phyloP scores from a whole-genome alignment of 2,888 invertebrate species.

The Osedax fenrisi region DNA sequence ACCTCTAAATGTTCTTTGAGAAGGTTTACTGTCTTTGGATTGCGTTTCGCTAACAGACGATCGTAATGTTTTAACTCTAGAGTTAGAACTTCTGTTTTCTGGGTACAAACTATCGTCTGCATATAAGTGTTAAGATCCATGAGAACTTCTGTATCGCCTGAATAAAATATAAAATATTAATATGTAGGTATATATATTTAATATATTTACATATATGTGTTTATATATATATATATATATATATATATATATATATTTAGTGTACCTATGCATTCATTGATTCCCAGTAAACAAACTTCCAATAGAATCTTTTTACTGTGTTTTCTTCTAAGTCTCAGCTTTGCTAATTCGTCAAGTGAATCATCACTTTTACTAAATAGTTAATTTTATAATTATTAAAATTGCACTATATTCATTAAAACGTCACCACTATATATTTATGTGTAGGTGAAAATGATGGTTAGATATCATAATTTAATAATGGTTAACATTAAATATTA shows the following conservation, averaged over 20 bases:
- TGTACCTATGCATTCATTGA: constrained; percentile 45
- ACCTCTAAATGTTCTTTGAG: constrained; percentile 43
- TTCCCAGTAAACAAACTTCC: constrained; percentile 44
- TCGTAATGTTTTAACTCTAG: constrained; percentile 49
- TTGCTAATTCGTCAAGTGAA: background rate
- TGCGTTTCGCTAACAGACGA: constrained; percentile 44
- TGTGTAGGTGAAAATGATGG: too few relatives aligned
- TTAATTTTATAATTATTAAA: background rate
- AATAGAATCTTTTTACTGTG: constrained; percentile 26
- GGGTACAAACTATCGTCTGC: constrained; percentile 45
- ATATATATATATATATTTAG: background rate
- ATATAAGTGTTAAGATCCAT: constrained; percentile 45
- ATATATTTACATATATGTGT: background rate
- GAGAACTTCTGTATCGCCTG: constrained; percentile 44
- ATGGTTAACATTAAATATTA: too few relatives aligned
- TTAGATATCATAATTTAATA: too few relatives aligned
- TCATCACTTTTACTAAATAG: background rate
- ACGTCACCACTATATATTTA: too few relatives aligned
- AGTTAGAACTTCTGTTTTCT: constrained; percentile 45
- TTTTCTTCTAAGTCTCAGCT: background rate
- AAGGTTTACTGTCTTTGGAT: constrained; percentile 45
- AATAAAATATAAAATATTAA: background rate
- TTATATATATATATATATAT: background rate
- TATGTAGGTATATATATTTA: constrained; percentile 9
- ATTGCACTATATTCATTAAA: too few relatives aligned